Evolutionary conservation across 1,140 invertebrate species (phyloP).

Genomic region (Megathymus violae): DNA sequence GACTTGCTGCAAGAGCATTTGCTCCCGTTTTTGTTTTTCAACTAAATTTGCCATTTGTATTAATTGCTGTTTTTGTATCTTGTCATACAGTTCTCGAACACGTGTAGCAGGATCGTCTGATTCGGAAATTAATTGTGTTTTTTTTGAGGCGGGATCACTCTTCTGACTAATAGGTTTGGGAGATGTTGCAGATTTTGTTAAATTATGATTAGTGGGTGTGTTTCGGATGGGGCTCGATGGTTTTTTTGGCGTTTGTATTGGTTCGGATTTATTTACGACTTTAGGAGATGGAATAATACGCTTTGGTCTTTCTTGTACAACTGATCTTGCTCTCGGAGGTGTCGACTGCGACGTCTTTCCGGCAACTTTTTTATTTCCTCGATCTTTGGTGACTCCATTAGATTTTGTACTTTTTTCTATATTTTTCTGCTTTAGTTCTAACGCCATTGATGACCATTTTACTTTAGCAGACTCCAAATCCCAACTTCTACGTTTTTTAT

Average conservation of each 20-base stretch:
- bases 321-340: constrained; percentile 47
- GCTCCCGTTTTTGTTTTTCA: constrained; percentile 85
- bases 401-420: constrained; percentile 42
- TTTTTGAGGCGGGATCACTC: constrained; percentile 32
- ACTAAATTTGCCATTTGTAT: constrained; percentile 84
- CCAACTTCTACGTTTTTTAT: constrained; percentile 82
- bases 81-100: constrained; percentile 75
- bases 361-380: constrained; percentile 31
- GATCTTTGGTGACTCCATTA: constrained; percentile 36
- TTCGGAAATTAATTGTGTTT: constrained; percentile 45
- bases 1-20: constrained; percentile 84
- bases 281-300: constrained; percentile 39
- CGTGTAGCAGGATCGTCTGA: constrained; percentile 65
- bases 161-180: constrained; percentile 36
- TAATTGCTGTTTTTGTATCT: constrained; percentile 86
- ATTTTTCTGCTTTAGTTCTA: constrained; percentile 67
- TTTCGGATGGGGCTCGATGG: constrained; percentile 50
- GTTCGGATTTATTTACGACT: constrained; percentile 55
- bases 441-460: constrained; percentile 71
- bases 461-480: constrained; percentile 78
- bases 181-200: constrained; percentile 35
- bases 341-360: constrained; percentile 42
- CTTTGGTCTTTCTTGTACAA: constrained; percentile 47
- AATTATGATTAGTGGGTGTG: constrained; percentile 21
- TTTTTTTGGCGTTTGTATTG: constrained; percentile 48